These are phyloP conservation scores for Microplitis manilae DNA, from an alignment of 2,888 invertebrate species.

Conservation along the genomic window DNA sequence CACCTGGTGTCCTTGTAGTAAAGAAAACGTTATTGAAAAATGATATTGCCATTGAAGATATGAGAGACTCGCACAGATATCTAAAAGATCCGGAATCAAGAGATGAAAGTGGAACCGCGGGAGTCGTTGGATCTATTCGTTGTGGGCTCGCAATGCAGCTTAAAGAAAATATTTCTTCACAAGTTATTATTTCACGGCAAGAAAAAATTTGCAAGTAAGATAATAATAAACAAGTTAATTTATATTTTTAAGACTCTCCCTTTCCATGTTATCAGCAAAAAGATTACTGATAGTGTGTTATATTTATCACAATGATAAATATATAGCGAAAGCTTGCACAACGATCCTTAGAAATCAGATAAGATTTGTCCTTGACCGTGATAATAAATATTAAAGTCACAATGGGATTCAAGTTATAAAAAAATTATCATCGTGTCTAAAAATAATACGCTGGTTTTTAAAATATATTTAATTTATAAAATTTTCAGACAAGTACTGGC, in stretches of 20 bases:
- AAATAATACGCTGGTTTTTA: background rate
- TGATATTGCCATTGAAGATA: conserved; percentile 65
- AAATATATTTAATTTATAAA: background rate
- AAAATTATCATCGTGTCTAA: background rate
- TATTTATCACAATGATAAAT: background rate
- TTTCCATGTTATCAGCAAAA: background rate
- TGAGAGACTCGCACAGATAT: conserved; percentile 67
- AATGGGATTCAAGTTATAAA: conserved; percentile 9
- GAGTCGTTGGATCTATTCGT: conserved; percentile 86
- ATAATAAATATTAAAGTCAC: background rate
- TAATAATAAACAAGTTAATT: background rate
- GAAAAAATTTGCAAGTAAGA: conserved; percentile 82
- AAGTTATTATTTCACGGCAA: conserved; percentile 81
- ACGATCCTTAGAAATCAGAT: conserved; percentile 2
- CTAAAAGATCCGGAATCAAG: conserved; percentile 76
- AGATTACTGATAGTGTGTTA: background rate
- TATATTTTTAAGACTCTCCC: background rate
- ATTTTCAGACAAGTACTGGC: conserved; percentile 81
- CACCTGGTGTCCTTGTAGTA: conserved; percentile 79
- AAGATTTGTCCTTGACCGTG: conserved; percentile 39
- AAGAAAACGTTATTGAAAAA: conserved; percentile 74
- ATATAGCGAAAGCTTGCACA: background rate
- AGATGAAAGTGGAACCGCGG: conserved; percentile 85
- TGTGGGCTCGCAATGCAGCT: conserved; percentile 90
- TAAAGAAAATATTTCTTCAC: conserved; percentile 84